Percentiles rank a stretch among this genome's conserved stretches.
Conservation (phyloP, 2,113 vertebrate species). For the Bos javanicus region DNA sequence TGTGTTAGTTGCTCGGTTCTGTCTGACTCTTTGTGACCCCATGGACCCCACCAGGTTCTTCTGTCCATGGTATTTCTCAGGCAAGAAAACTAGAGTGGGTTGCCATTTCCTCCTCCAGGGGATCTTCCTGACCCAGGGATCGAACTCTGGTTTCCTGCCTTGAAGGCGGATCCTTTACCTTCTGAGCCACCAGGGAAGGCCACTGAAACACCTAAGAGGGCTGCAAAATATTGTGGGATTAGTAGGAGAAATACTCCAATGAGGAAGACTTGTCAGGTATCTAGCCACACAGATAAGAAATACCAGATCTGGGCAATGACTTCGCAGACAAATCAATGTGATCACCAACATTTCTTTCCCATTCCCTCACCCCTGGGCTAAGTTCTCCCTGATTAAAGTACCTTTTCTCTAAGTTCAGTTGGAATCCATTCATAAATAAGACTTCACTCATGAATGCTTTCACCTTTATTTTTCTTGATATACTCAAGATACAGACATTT, state of each 20-base stretch:
- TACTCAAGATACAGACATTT: background rate
- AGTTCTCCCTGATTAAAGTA: background rate
- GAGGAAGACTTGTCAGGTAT: background rate
- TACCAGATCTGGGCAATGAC: background rate
- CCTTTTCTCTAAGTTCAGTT: background rate
- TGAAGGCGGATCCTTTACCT: background rate
- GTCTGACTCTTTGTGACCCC: background rate
- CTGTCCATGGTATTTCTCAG: background rate
- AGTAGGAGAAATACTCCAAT: background rate
- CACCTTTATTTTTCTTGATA: conserved; percentile 14
- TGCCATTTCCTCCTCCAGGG: background rate
- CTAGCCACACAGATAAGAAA: background rate
- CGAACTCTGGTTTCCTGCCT: background rate
- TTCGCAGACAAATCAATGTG: no score
- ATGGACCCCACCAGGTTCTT: background rate
- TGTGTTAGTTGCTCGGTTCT: background rate
- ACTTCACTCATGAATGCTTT: background rate
- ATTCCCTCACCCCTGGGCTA: background rate
- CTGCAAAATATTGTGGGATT: background rate
- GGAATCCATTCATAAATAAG: background rate
- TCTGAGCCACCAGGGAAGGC: background rate
- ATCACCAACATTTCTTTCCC: background rate
- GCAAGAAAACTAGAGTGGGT: background rate
- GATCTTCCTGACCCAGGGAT: background rate
- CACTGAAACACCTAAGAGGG: background rate